Base-by-base conservation (phyloP, 2,113 vertebrate genomes). In the Ciconia stormi region DNA sequence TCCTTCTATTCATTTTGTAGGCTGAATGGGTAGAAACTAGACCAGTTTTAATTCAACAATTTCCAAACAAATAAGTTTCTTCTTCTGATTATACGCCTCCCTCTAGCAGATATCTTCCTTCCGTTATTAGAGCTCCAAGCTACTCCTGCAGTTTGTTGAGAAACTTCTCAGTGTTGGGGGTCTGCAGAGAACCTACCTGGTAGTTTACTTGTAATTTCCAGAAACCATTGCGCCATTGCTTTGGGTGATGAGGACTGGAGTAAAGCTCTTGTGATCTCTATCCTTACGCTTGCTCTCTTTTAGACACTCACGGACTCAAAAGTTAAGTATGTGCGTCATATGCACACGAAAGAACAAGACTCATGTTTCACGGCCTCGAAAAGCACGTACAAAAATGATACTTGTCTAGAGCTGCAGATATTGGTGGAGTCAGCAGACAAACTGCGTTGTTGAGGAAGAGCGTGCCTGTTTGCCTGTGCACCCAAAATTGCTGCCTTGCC, bases 261-360 rank as follows among this genome's bases (percentile, higher is more conserved):
- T 44, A 63, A 63, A 87, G 23, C 38, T 87, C 44, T 79, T 42
- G 10, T 23, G 38, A 19, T 53, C 25, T 56, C 15, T 36, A 0
- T 78, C 36, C 34, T 77, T 52, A 42, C 1, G 1, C 18, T 25
- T 6, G 27, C 15, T 29, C 21, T 61, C 52, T 65, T 72, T 62
- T 40, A 66, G 63, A 61, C 8, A 15, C 42, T 46, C 10, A 9
- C 2, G 14, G 46, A 34, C 47, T 72, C 34, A 22, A 26, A 58
- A 50, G 52, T 56, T 49, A 56, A 73, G 27, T 47, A 26, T 16
- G 8, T 62, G 29, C 4, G 2, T 76, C 36, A 29, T 46, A 46
- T 0, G 1, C 23, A 34, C 18, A 7, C 1, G 1, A 23, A 90
- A 83, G 32, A 70, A 9, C 42, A 30, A 44, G n/a, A 40, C 62